phyloP scores from a whole-genome alignment of 2,797 vertebrate species.

The Synanceia verrucosa region DNA sequence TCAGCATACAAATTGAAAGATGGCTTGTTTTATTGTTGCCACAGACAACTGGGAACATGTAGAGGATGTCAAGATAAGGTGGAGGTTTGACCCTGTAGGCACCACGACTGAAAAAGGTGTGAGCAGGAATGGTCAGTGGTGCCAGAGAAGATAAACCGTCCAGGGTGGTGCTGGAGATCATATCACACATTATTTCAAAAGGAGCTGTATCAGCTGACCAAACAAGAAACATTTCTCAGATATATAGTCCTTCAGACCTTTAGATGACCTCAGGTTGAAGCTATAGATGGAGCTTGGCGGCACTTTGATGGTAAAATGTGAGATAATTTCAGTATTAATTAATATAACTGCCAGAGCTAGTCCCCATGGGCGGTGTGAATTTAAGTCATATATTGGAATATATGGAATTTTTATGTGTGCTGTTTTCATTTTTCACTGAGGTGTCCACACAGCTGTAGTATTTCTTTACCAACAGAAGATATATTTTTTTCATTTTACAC shows the following conservation, averaged over 20 bases:
- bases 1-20: background rate
- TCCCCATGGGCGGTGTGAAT: background rate
- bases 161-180: background rate
- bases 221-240: background rate
- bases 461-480: background rate
- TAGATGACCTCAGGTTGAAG: background rate
- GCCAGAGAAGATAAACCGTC: constrained; percentile 1
- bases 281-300: background rate
- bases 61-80: constrained; percentile 17
- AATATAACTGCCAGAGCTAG: background rate
- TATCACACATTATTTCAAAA: background rate
- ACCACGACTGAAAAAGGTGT: background rate
- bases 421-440: background rate
- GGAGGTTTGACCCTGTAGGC: constrained; percentile 9
- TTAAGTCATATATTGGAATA: background rate
- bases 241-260: background rate
- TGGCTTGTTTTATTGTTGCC: background rate
- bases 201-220: background rate
- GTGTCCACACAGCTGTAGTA: background rate
- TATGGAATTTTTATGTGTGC: constrained; percentile 1
- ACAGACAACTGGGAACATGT: constrained; percentile 7
- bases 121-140: background rate
- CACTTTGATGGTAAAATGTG: background rate
- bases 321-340: constrained; percentile 6
- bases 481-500: background rate